Evolutionary conservation across 2,797 vertebrate genomes (phyloP).

Genomic region (Momotus momota): DNA sequence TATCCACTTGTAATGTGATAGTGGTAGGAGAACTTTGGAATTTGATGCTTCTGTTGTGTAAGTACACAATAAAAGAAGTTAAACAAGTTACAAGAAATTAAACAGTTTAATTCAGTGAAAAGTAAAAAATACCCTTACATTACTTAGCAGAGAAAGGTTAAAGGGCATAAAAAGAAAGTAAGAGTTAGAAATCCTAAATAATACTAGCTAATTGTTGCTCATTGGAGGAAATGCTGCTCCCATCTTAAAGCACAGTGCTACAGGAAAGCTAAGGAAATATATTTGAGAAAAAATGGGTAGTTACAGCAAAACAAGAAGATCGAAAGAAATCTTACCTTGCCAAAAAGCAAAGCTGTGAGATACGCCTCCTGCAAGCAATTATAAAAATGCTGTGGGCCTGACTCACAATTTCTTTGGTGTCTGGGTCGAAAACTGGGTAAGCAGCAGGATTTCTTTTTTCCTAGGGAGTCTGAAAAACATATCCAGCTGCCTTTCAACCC

Average conservation of each 20-base stretch:
- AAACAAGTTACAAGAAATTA: background rate
- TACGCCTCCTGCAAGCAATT: background rate
- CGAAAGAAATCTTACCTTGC: background rate
- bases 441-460: background rate
- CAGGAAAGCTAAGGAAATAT: background rate
- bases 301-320: background rate
- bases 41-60: background rate
- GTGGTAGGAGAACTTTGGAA: background rate
- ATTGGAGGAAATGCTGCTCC: background rate
- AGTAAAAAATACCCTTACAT: background rate
- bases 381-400: background rate
- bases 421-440: background rate
- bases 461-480: background rate
- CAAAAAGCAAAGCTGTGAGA: background rate
- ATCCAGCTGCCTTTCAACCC: background rate
- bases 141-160: background rate
- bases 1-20: background rate
- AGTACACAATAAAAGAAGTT: background rate
- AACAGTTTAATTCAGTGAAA: background rate
- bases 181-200: background rate
- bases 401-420: background rate
- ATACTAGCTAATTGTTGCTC: background rate
- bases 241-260: background rate
- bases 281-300: background rate
- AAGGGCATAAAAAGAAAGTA: background rate